Conservation (phyloP, 2,113 vertebrate species). For the Ptyas mucosa region DNA sequence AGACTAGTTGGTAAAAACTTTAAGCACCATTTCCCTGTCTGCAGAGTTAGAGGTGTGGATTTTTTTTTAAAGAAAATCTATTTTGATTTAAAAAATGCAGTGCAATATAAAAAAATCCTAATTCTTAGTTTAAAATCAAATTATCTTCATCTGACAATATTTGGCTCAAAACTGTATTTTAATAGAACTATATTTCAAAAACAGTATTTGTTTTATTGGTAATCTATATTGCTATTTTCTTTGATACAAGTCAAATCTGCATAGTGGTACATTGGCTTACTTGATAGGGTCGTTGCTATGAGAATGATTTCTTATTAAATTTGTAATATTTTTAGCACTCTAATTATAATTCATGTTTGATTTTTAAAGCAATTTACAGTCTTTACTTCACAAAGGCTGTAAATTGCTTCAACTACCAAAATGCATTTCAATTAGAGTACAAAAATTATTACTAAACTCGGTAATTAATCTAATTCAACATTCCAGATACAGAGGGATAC, state of each 20-base stretch:
- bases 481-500: background rate
- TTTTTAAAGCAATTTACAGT: background rate
- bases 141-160: conserved; percentile 13
- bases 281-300: background rate
- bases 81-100: background rate
- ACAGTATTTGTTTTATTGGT: background rate
- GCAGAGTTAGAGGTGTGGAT: background rate
- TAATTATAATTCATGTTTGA: background rate
- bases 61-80: background rate
- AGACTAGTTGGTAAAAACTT: background rate
- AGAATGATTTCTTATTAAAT: background rate
- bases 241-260: conserved; percentile 8
- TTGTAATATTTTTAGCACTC: background rate
- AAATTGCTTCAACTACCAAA: background rate
- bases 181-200: background rate
- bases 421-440: background rate
- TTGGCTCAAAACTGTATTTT: conserved; percentile 1
- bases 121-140: background rate
- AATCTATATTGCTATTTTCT: conserved; percentile 10
- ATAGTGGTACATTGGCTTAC: background rate
- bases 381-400: background rate
- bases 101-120: background rate
- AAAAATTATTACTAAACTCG: background rate
- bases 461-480: background rate
- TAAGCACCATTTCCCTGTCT: background rate